These are phyloP conservation scores for Antheraea assamensis DNA, from an alignment of 2,888 invertebrate genomes.

Conservation along the genomic window DNA sequence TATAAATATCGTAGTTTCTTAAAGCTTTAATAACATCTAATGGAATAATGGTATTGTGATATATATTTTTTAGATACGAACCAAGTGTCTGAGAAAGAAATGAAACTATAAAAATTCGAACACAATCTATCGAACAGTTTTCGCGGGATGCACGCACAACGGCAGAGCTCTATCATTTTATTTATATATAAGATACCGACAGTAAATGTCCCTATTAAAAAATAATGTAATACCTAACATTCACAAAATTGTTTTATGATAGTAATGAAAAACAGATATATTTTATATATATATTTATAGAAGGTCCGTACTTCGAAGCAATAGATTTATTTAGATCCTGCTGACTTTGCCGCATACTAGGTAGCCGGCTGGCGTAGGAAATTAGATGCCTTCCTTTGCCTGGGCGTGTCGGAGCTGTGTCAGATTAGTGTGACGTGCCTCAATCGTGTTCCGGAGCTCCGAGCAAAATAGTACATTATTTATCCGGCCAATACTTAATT, in stretches of 20 bases:
- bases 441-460: slow-evolving; percentile 24
- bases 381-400: slow-evolving; percentile 37
- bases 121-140: too few relatives aligned
- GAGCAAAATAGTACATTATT: not conserved
- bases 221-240: not conserved
- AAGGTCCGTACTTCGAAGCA: not conserved
- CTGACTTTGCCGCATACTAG: slow-evolving; percentile 28
- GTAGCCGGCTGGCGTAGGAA: slow-evolving; percentile 32
- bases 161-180: not conserved
- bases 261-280: not conserved
- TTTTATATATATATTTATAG: not conserved
- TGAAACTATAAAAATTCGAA: too few relatives aligned
- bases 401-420: slow-evolving; percentile 35
- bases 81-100: too few relatives aligned
- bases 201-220: not conserved
- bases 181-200: not conserved
- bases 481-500: not conserved
- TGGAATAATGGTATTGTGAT: too few relatives aligned
- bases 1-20: too few relatives aligned
- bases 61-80: too few relatives aligned
- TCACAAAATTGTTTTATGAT: not conserved
- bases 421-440: slow-evolving; percentile 35
- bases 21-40: too few relatives aligned
- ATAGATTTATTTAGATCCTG: slow-evolving; percentile 20
- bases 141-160: too few relatives aligned